A percentile compares a stretch with the other conserved stretches of the same genome.
These are phyloP conservation scores for Cossypha dichroa DNA, from an alignment of 2,797 vertebrate genomes.

Conservation along the genomic window DNA sequence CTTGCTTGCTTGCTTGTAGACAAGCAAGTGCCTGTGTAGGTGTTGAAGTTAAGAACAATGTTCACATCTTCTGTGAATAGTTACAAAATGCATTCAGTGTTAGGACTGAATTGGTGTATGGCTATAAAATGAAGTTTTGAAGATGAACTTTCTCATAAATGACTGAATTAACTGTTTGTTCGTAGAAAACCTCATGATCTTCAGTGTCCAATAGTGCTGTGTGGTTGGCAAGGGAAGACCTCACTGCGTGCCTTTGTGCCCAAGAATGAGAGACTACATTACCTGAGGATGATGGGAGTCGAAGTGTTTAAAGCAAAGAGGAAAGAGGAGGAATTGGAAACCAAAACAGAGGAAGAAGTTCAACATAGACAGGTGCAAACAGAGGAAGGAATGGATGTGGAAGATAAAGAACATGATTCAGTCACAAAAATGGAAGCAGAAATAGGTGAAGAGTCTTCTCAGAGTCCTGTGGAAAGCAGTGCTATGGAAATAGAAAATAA, in stretches of 20 bases:
- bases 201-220: conserved; percentile 93
- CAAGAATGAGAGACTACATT: conserved; percentile 93
- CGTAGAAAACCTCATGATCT: conserved; percentile 83
- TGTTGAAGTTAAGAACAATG: background rate
- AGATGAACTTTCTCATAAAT: background rate
- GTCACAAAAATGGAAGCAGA: conserved; percentile 31
- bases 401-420: conserved; percentile 71
- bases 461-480: conserved; percentile 15
- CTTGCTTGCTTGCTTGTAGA: background rate
- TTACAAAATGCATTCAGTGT: background rate
- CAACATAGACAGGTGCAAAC: background rate
- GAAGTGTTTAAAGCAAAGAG: conserved; percentile 84
- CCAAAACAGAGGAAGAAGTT: background rate
- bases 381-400: conserved; percentile 14
- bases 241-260: conserved; percentile 96
- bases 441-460: conserved; percentile 42
- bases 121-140: background rate
- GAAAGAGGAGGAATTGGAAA: conserved; percentile 52
- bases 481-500: conserved; percentile 43
- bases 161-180: background rate
- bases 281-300: conserved; percentile 94
- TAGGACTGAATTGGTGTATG: background rate
- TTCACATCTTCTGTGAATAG: background rate
- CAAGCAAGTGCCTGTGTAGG: background rate
- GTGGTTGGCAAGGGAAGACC: conserved; percentile 96